Conservation (phyloP, 2,888 invertebrate species). For the Oithona nana region DNA sequence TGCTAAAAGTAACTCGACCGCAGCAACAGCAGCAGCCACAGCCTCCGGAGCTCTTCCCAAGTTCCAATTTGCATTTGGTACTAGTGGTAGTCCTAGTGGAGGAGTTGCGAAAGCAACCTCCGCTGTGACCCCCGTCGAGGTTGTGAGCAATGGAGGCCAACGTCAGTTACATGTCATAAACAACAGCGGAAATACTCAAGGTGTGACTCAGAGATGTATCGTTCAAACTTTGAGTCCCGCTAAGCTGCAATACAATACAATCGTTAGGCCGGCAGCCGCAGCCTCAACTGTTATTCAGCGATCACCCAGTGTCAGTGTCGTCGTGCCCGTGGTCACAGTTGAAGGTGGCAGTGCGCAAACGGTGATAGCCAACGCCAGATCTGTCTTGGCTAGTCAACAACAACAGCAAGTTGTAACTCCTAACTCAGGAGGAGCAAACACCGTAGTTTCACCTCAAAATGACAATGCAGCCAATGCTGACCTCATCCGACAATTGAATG, state of each 20-base stretch:
- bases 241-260: background rate
- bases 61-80: background rate
- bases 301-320: background rate
- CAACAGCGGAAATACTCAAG: background rate
- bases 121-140: too few relatives aligned
- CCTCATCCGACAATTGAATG: constrained; percentile 13
- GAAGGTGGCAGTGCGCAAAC: background rate
- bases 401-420: background rate
- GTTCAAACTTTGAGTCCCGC: background rate
- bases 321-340: background rate
- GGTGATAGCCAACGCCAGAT: background rate
- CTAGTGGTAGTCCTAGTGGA: too few relatives aligned
- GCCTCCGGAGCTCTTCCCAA: too few relatives aligned
- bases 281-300: background rate
- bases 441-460: background rate
- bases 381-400: background rate
- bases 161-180: background rate
- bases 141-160: too few relatives aligned
- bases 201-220: background rate
- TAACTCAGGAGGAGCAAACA: background rate
- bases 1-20: background rate
- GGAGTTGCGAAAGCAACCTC: too few relatives aligned
- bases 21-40: background rate
- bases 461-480: background rate
- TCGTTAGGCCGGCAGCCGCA: background rate